Evolutionary conservation across 2,113 vertebrate species (phyloP).

Genomic region (Lipotes vexillifer): DNA sequence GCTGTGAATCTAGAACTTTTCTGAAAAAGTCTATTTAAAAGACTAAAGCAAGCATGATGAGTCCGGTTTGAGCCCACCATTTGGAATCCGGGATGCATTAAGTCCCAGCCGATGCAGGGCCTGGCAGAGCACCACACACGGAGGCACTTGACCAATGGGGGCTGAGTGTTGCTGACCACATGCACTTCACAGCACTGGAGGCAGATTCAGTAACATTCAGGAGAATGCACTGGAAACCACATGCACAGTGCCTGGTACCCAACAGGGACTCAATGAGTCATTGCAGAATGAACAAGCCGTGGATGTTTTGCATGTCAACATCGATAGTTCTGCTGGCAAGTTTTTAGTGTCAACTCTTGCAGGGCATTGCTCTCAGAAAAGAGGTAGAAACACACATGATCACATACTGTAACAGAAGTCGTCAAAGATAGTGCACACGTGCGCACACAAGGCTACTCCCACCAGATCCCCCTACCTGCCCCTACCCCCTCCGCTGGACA

Average conservation of each 20-base stretch:
- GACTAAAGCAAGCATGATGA: background rate
- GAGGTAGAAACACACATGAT: background rate
- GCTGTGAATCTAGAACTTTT: background rate
- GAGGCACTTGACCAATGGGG: background rate
- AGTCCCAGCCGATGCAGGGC: background rate
- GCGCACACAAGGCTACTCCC: background rate
- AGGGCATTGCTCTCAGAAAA: background rate
- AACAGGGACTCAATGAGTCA: background rate
- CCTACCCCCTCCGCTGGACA: slow-evolving; percentile 2
- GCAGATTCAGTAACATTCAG: background rate
- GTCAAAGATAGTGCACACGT: rapidly evolving
- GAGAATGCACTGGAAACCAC: background rate
- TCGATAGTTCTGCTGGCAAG: background rate
- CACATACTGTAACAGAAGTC: background rate
- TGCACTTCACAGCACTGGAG: background rate
- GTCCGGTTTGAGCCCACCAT: background rate
- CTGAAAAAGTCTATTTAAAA: background rate
- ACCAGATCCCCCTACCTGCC: background rate
- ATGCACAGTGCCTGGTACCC: background rate
- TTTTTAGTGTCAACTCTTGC: background rate
- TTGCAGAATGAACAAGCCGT: background rate
- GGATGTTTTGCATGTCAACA: too few species aligned
- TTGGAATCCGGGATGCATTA: background rate
- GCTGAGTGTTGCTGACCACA: too few species aligned
- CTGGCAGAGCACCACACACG: background rate